A percentile compares a stretch with the other conserved stretches of the same genome.
These are phyloP conservation scores for Gila robusta DNA, from an alignment of 2,797 vertebrate genomes.

Conservation along the genomic window DNA sequence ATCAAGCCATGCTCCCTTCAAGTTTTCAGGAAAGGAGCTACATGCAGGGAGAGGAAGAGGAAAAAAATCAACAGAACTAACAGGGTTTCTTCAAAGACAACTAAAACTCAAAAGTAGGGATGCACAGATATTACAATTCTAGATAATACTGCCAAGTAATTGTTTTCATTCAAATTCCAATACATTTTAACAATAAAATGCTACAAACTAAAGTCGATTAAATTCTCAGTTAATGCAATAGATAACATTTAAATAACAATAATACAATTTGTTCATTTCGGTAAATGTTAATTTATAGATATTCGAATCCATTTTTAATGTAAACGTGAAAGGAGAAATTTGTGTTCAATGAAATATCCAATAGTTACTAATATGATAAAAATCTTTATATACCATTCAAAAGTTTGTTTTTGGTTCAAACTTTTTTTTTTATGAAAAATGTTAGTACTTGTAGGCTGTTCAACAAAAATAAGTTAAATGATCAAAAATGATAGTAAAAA, in stretches of 20 bases:
- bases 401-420: too few relatives aligned
- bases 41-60: constrained; percentile 59
- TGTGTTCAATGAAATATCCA: not conserved
- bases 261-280: too few relatives aligned
- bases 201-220: not conserved
- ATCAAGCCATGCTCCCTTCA: constrained; percentile 63
- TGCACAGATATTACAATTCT: not conserved
- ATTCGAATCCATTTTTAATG: not conserved
- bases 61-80: constrained; percentile 33
- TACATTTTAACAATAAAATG: not conserved
- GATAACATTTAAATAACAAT: too few relatives aligned
- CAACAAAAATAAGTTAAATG: too few relatives aligned
- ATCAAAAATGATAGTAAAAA: too few relatives aligned
- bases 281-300: not conserved
- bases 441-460: too few relatives aligned
- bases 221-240: not conserved
- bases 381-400: too few relatives aligned
- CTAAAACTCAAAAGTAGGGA: not conserved
- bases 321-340: not conserved
- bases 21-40: constrained; percentile 71
- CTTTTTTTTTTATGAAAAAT: too few relatives aligned
- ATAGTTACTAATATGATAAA: too few relatives aligned
- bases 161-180: not conserved
- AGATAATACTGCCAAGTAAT: not conserved
- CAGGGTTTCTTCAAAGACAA: not conserved